Base-by-base conservation (phyloP, 2,113 vertebrate species). In the Hemicordylus capensis region DNA sequence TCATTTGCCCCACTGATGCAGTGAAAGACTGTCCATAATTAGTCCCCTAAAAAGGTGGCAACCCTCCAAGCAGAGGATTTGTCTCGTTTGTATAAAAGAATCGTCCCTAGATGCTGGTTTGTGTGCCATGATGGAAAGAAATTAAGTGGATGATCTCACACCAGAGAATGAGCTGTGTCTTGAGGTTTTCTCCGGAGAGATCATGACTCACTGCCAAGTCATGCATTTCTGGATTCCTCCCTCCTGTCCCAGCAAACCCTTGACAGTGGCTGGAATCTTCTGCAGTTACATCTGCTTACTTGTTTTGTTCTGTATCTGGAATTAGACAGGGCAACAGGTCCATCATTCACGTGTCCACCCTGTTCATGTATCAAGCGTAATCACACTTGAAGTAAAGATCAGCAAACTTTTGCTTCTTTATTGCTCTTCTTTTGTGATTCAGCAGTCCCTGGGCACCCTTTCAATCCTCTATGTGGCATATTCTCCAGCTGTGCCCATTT, bases 161-260 rank as follows among this genome's bases (percentile, higher is more conserved):
- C 31, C 14, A 37, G 79, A 14, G 37, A 0, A 11, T 44, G n/a
- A 83, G 67, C 56, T 88, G 82, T n/a, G 48, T 74, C 83, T n/a
- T 48, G 1, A n/a, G 46, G 83, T 51, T 72, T 1, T 73, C 48
- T 82, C 80, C 39, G 58, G 63, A 72, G 48, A 37, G 84, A 67
- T n/a, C 0, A 0, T 95, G 93, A 94, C 67, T 93, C 92, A 92
- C 54, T 0, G 1, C 82, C 59, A 81, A 92, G 82, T 86, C 85
- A 83, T 3, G 90, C 80, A 67, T 89, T 88, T 89, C 85, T 91
- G 86, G 19, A 54, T 86, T 84, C 89, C 72, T 77, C 54, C 58
- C 31, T 63, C 44, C 80, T 69, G 80, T 34, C 81, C 77, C 0
- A 0, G n/a, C 37, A 86, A 72, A 22, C 42, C 83, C 84, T 76